These are phyloP conservation scores for Corella eumyota DNA, from an alignment of 23 tunicate genomes.

Conservation along the genomic window DNA sequence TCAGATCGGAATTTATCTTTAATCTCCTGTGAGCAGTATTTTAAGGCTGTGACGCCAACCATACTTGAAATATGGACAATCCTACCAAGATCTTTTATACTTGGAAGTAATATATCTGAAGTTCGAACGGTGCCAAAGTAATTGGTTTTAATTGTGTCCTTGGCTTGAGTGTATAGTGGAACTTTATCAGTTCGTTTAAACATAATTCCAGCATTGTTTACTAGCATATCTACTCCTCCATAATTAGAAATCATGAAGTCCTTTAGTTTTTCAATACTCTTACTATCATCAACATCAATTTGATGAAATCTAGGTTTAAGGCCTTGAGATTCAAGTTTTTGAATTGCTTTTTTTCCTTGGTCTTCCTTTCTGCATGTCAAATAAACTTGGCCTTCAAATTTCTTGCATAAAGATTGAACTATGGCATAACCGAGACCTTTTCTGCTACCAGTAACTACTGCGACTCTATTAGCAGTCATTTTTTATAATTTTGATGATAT, in stretches of 20 bases:
- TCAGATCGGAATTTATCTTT: slow-evolving; percentile 39
- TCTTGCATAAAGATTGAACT: slow-evolving; percentile 48
- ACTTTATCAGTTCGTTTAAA: slow-evolving; percentile 15
- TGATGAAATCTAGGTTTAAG: slow-evolving; percentile 33
- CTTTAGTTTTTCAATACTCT: slow-evolving; percentile 10
- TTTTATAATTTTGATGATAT: not conserved
- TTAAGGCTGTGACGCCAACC: slow-evolving; percentile 8
- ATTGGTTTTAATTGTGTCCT: slow-evolving; percentile 37
- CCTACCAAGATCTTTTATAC: slow-evolving; percentile 34
- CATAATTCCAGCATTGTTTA: slow-evolving; percentile 58
- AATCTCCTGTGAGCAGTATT: slow-evolving; percentile 24
- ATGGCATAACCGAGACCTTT: slow-evolving; percentile 75
- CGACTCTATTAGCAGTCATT: slow-evolving; percentile 32
- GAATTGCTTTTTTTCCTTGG: slow-evolving; percentile 48
- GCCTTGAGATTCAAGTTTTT: slow-evolving; percentile 43
- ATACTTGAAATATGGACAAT: slow-evolving; percentile 27
- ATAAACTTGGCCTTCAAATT: no score
- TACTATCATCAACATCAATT: slow-evolving; percentile 25
- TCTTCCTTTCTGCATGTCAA: slow-evolving; percentile 62
- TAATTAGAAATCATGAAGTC: slow-evolving; percentile 13
- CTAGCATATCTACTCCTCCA: slow-evolving; percentile 54
- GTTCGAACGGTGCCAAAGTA: slow-evolving; percentile 30
- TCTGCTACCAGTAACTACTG: slow-evolving; percentile 60
- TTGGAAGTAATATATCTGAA: slow-evolving; percentile 30
- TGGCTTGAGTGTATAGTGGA: slow-evolving; percentile 37